These are phyloP conservation scores for Polyploca ridens DNA, from an alignment of 2,888 invertebrate species.

Conservation along the genomic window DNA sequence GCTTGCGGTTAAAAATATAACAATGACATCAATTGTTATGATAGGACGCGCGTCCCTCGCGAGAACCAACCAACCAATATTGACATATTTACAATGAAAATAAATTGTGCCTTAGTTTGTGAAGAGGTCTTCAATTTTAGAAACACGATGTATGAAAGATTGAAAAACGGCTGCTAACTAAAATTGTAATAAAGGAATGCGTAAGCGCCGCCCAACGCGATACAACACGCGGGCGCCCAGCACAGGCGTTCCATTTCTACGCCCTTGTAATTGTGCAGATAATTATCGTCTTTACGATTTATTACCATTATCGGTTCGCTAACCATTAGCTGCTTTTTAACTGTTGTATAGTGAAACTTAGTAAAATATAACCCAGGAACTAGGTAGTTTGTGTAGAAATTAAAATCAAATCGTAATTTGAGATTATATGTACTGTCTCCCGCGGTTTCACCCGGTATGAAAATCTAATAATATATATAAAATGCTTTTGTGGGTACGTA, in stretches of 20 bases:
- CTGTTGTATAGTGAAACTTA: slow-evolving; percentile 15
- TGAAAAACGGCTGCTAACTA: not conserved
- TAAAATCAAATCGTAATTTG: not conserved
- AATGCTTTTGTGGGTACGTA: too few relatives aligned
- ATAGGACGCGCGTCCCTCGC: too few relatives aligned
- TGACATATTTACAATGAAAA: too few relatives aligned
- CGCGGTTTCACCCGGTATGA: too few relatives aligned
- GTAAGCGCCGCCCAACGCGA: not conserved
- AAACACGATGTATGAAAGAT: too few relatives aligned
- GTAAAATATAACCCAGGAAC: not conserved
- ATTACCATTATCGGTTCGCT: slow-evolving; percentile 40
- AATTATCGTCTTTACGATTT: slow-evolving; percentile 47
- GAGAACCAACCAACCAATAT: too few relatives aligned
- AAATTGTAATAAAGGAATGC: not conserved
- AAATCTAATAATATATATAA: too few relatives aligned
- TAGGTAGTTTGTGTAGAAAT: not conserved
- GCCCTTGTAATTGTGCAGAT: slow-evolving; percentile 42
- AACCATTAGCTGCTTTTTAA: slow-evolving; percentile 38
- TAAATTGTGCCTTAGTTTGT: too few relatives aligned
- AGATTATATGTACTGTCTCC: not conserved
- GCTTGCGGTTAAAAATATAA: too few relatives aligned
- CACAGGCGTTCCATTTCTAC: slow-evolving; percentile 25
- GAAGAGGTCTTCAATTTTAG: too few relatives aligned
- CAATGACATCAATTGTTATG: too few relatives aligned
- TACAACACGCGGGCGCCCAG: not conserved